Evolutionary conservation across 2,888 invertebrate species (phyloP).

Genomic region (Mesoligia furuncula): DNA sequence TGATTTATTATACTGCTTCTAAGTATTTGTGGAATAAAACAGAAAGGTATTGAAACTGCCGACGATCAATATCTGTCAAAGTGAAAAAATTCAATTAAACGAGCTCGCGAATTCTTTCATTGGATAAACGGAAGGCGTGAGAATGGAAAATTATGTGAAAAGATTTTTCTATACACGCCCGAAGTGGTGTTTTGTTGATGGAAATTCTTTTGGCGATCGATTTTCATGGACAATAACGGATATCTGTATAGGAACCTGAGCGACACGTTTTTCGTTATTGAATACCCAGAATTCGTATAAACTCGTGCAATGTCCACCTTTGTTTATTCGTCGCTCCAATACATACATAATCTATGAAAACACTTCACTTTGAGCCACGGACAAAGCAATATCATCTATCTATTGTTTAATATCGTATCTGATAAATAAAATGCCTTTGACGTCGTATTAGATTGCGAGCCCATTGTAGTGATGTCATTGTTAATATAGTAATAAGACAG

Average conservation of each 20-base stretch:
- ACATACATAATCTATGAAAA: constrained; percentile 33
- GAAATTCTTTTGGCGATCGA: constrained; percentile 76
- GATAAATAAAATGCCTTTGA: constrained; percentile 34
- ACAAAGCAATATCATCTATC: constrained; percentile 27
- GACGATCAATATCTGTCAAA: constrained; percentile 87
- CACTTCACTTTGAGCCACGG: constrained; percentile 6
- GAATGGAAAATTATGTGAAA: constrained; percentile 85
- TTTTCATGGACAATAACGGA: constrained; percentile 71
- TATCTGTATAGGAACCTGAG: constrained; percentile 32
- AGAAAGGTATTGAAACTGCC: constrained; percentile 83
- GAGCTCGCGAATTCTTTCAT: constrained; percentile 81
- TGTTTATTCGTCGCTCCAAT: constrained; percentile 31
- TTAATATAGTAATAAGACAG: constrained; percentile 50
- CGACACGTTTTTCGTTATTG: constrained; percentile 24
- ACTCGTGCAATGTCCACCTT: constrained; percentile 7
- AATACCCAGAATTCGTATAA: constrained; percentile 24
- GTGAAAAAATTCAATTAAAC: constrained; percentile 87
- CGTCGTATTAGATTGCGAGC: constrained; percentile 16
- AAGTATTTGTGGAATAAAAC: constrained; percentile 85
- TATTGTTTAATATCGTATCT: constrained; percentile 28
- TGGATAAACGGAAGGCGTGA: constrained; percentile 84
- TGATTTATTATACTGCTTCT: constrained; percentile 84
- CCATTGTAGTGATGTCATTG: constrained; percentile 39
- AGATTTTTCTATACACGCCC: constrained; percentile 77
- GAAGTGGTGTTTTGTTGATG: constrained; percentile 81